Evolutionary conservation across 2,888 invertebrate species (phyloP).

Genomic region (Miltochrista miniata): DNA sequence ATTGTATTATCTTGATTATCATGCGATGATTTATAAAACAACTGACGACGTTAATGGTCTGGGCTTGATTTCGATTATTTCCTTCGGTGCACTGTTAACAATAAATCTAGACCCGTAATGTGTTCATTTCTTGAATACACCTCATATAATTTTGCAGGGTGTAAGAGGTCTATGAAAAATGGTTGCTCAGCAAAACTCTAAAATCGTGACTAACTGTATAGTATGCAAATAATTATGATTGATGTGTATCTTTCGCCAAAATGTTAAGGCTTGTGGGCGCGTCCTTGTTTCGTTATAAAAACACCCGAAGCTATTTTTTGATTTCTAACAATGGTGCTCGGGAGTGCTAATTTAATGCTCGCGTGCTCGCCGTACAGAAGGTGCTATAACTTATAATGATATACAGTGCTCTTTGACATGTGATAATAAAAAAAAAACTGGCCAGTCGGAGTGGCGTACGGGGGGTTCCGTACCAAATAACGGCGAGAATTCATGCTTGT

Average conservation of each 20-base stretch:
- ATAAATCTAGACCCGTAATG: slow-evolving; percentile 27
- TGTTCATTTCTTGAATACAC: slow-evolving; percentile 14
- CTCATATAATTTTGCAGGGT: slow-evolving; percentile 17
- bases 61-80: slow-evolving; percentile 50
- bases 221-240: slow-evolving; percentile 69
- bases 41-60: slow-evolving; percentile 48
- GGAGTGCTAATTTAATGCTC: slow-evolving; percentile 39
- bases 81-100: slow-evolving; percentile 43
- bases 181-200: slow-evolving; percentile 31
- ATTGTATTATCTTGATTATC: slow-evolving; percentile 42
- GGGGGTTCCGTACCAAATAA: too few relatives aligned
- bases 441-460: too few relatives aligned
- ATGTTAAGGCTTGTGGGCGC: slow-evolving; percentile 50
- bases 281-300: slow-evolving; percentile 44
- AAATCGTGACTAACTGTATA: slow-evolving; percentile 56
- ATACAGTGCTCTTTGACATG: slow-evolving; percentile 30
- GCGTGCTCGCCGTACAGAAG: slow-evolving; percentile 33
- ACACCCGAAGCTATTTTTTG: slow-evolving; percentile 38
- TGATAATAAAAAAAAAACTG: slow-evolving; percentile 34
- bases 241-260: slow-evolving; percentile 62
- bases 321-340: slow-evolving; percentile 35
- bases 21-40: slow-evolving; percentile 51
- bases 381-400: slow-evolving; percentile 41
- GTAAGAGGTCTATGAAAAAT: slow-evolving; percentile 32
- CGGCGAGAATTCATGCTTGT: too few relatives aligned